A percentile compares a stretch with the other conserved stretches of the same genome.
Conservation (phyloP, 2,888 invertebrate genomes). For the Heliconius ethilla region DNA sequence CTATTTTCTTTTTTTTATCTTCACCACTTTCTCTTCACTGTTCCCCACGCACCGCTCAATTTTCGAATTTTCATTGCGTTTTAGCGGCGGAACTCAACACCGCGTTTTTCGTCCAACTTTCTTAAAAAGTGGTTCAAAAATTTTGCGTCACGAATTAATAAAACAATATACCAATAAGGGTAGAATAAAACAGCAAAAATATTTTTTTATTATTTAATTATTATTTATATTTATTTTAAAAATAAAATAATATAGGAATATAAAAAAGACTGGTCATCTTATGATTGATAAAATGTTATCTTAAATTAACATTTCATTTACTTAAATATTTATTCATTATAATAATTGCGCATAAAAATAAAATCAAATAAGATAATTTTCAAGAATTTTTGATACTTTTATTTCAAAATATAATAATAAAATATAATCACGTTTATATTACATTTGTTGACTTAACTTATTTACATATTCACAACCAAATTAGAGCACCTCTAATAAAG, state of each 20-base stretch:
- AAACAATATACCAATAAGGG: no score
- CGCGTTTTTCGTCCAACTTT: no score
- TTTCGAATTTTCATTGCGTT: no score
- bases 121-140: no score
- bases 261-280: not conserved
- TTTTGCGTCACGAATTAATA: no score
- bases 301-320: not conserved
- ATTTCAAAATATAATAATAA: constrained; percentile 2
- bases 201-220: not conserved
- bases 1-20: no score
- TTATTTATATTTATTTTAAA: no score
- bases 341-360: not conserved
- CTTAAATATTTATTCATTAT: not conserved
- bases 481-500: constrained; percentile 13
- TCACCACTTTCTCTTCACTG: no score
- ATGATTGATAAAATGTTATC: not conserved
- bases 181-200: no score
- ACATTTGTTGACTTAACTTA: constrained; percentile 27
- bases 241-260: no score
- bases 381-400: constrained; percentile 3
- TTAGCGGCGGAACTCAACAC: no score
- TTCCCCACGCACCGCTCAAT: no score
- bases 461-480: constrained; percentile 33
- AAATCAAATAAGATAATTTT: not conserved
- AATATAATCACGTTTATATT: constrained; percentile 30